A percentile compares a stretch with the other conserved stretches of the same genome.
These are phyloP conservation scores for Volucella inanis DNA, from an alignment of 2,888 invertebrate genomes.

Conservation along the genomic window DNA sequence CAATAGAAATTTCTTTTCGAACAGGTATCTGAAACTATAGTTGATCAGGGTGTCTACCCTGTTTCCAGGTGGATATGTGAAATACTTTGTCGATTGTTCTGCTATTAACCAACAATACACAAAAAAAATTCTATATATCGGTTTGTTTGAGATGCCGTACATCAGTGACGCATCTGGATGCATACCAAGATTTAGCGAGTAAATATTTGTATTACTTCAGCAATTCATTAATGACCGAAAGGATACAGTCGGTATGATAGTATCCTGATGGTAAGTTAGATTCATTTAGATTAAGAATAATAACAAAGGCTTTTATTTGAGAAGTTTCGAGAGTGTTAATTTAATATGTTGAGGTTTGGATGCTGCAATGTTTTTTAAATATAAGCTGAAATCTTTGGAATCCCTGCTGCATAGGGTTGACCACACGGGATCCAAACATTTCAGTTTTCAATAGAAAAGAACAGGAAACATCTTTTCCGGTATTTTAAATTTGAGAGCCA, in stretches of 20 bases:
- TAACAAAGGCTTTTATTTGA: background rate
- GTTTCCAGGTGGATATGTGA: conserved; percentile 63
- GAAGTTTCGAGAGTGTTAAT: conserved; percentile 21
- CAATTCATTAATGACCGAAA: conserved; percentile 23
- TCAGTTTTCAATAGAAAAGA: background rate
- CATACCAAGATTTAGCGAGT: conserved; percentile 24
- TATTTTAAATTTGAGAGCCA: too few relatives aligned
- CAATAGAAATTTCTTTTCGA: conserved; percentile 48
- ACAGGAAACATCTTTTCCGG: too few relatives aligned
- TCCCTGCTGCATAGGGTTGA: background rate
- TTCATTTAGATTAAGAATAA: background rate
- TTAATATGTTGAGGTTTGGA: conserved; percentile 16
- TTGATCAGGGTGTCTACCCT: conserved; percentile 41
- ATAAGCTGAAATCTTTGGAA: background rate
- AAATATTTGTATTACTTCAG: conserved; percentile 35
- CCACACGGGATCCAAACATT: background rate
- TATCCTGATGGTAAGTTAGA: conserved; percentile 15
- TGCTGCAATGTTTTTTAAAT: background rate
- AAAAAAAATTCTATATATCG: background rate
- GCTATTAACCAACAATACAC: conserved; percentile 44
- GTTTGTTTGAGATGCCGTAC: conserved; percentile 39
- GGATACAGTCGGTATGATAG: conserved; percentile 17
- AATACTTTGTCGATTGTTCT: conserved; percentile 52
- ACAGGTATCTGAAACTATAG: conserved; percentile 55
- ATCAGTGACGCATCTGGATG: background rate